A percentile compares a stretch with the other conserved stretches of the same genome.
These are phyloP conservation scores for Menidia beryllina DNA, from an alignment of 2,113 vertebrate species.

Conservation along the genomic window DNA sequence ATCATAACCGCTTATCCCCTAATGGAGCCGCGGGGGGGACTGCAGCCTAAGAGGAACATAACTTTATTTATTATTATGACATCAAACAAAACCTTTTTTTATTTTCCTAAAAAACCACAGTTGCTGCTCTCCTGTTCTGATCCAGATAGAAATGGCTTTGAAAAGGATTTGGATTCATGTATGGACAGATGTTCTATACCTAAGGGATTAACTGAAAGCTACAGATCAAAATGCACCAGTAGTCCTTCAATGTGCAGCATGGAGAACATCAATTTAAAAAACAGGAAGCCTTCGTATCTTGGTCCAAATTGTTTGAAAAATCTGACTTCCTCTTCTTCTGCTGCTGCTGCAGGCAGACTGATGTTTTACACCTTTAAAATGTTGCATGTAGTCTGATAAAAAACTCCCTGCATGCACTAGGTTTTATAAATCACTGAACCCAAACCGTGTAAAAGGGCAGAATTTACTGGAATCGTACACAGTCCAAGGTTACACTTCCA, in stretches of 20 bases:
- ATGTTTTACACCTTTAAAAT: slow-evolving; percentile 28
- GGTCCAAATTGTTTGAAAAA: no score
- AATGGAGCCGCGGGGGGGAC: no score
- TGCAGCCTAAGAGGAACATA: slow-evolving; percentile 46
- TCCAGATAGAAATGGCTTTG: slow-evolving; percentile 1
- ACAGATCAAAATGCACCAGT: not conserved
- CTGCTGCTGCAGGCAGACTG: slow-evolving; percentile 8
- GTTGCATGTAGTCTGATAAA: slow-evolving; percentile 46
- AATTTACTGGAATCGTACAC: not conserved
- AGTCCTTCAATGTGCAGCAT: not conserved
- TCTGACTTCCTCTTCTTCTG: slow-evolving; percentile 6
- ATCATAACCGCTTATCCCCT: no score
- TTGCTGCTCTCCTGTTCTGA: slow-evolving; percentile 16
- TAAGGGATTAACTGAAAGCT: not conserved
- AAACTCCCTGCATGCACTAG: slow-evolving; percentile 2
- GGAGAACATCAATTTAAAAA: not conserved
- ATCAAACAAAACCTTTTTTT: slow-evolving; percentile 17
- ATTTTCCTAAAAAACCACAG: not conserved
- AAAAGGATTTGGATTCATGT: not conserved
- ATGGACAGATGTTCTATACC: not conserved
- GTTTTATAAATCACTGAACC: not conserved
- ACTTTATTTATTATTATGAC: slow-evolving; percentile 65
- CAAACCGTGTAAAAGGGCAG: not conserved
- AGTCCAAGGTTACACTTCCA: not conserved
- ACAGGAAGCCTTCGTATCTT: not conserved